Evolutionary conservation across 1,140 invertebrate genomes (phyloP).

Genomic region (Drosophila ananassae): DNA sequence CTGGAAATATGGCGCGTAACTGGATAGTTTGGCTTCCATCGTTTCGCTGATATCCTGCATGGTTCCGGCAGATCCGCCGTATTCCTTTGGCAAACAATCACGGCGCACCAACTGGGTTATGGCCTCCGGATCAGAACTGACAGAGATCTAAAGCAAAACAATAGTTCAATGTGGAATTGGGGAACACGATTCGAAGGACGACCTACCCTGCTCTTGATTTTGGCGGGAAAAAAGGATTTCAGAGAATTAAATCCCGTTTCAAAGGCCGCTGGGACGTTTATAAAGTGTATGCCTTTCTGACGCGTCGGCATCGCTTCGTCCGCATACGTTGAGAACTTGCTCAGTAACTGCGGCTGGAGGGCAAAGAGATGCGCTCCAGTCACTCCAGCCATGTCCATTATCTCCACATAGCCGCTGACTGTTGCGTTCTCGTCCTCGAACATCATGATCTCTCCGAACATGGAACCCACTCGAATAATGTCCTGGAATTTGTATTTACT

Average conservation of each 20-base stretch:
- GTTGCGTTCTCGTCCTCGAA: constrained; percentile 83
- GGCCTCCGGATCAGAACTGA: constrained; percentile 73
- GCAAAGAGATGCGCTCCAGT: constrained; percentile 84
- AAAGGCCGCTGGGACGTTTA: constrained; percentile 85
- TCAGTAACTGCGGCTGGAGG: constrained; percentile 84
- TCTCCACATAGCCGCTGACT: constrained; percentile 74
- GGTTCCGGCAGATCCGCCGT: constrained; percentile 85
- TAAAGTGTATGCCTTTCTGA: constrained; percentile 85
- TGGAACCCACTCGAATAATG: constrained; percentile 73
- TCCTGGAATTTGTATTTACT: constrained; percentile 75
- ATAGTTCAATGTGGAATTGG: neutral
- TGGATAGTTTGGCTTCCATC: constrained; percentile 85
- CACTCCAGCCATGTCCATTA: constrained; percentile 84
- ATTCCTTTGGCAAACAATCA: constrained; percentile 86
- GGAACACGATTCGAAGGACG: neutral
- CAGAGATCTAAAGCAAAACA: constrained; percentile 56
- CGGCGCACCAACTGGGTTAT: constrained; percentile 84
- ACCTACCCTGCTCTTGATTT: constrained; percentile 69
- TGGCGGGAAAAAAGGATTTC: constrained; percentile 81
- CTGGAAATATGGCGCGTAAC: constrained; percentile 84
- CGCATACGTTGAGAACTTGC: constrained; percentile 85
- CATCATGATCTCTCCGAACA: constrained; percentile 83
- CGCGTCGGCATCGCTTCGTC: constrained; percentile 86
- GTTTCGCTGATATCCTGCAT: constrained; percentile 84
- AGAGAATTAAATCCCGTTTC: constrained; percentile 85